Evolutionary conservation across 2,113 vertebrate genomes (phyloP).

Genomic region (Trinectes maculatus): DNA sequence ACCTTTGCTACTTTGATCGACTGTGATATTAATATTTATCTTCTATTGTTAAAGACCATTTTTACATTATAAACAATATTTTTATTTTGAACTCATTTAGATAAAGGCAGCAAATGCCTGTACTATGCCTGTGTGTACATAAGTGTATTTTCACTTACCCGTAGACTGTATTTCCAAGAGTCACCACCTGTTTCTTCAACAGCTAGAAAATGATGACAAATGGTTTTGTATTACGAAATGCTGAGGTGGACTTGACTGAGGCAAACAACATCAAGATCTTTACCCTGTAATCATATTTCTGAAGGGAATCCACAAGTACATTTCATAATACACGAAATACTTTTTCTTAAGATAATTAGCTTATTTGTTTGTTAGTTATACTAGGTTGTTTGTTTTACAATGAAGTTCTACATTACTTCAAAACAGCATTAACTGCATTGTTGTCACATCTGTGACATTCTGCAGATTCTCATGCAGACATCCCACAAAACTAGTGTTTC

Average conservation of each 20-base stretch:
- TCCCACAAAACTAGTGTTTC: too few relatives aligned
- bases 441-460: too few relatives aligned
- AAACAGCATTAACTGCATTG: too few relatives aligned
- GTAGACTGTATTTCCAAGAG: constrained; percentile 98
- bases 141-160: constrained; percentile 83
- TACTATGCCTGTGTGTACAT: background rate
- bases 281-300: background rate
- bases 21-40: background rate
- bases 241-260: background rate
- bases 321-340: background rate
- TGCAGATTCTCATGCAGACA: background rate
- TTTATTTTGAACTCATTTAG: too few relatives aligned
- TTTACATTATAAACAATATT: too few relatives aligned
- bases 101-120: too few relatives aligned
- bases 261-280: background rate
- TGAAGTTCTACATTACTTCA: too few relatives aligned
- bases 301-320: background rate
- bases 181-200: constrained; percentile 97
- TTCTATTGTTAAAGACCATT: too few relatives aligned
- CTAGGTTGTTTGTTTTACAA: too few relatives aligned
- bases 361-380: too few relatives aligned
- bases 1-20: background rate
- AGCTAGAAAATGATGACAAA: constrained; percentile 66
- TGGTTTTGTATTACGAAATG: background rate
- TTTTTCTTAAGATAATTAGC: too few relatives aligned